These are phyloP conservation scores for Rhinoptilus africanus DNA, from an alignment of 2,113 vertebrate species.

Conservation along the genomic window DNA sequence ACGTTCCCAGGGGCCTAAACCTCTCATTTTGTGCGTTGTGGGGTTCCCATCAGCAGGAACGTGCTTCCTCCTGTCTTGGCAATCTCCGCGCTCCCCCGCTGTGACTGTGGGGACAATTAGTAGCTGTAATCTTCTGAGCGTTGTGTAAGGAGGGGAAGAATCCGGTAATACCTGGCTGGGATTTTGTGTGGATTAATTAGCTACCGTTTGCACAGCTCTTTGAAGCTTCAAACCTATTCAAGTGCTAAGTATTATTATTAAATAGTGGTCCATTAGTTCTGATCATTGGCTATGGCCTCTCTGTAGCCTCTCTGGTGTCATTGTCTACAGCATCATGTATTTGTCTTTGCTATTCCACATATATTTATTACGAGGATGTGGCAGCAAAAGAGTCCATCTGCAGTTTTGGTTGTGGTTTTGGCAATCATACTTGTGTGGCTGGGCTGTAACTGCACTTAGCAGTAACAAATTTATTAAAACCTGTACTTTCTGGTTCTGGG, in stretches of 20 bases:
- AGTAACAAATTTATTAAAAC: not conserved
- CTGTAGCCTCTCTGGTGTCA: not conserved
- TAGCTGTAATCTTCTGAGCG: not conserved
- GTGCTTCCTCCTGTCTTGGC: not conserved
- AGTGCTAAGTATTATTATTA: not conserved
- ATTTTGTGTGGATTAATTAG: slow-evolving; percentile 26
- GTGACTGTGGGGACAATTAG: not conserved
- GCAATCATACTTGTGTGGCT: not conserved
- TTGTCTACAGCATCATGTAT: not conserved
- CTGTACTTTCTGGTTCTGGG: not conserved
- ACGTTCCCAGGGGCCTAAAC: not conserved
- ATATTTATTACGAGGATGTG: not conserved
- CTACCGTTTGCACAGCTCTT: not conserved
- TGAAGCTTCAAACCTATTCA: not conserved
- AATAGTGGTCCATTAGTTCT: slow-evolving; percentile 16
- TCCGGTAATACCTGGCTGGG: not conserved
- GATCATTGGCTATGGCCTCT: not conserved
- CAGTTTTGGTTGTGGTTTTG: not conserved
- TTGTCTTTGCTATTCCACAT: not conserved
- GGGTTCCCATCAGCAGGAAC: not conserved
- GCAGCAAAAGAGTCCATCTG: not conserved
- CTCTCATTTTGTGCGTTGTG: not conserved
- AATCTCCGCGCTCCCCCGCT: not conserved
- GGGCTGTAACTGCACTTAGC: not conserved
- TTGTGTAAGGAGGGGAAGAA: not conserved